phyloP scores from a whole-genome alignment of 2,888 invertebrate genomes.

The Sminthurinus aureus region DNA sequence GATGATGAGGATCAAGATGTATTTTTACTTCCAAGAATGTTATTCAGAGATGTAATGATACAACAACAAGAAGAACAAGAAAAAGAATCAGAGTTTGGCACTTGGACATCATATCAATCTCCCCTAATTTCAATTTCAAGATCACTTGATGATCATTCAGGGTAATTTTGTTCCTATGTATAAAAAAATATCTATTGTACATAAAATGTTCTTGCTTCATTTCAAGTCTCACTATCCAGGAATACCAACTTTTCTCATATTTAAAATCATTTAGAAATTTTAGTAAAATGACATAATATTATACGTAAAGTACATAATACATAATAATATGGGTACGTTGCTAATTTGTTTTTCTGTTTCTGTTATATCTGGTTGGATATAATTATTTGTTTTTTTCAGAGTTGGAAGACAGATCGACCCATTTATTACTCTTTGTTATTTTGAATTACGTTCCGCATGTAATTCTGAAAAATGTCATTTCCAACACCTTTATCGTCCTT shows the following conservation, averaged over 20 bases:
- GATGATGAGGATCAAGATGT: conserved; percentile 23
- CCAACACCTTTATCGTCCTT: conserved; percentile 33
- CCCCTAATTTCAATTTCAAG: conserved; percentile 31
- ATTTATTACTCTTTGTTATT: conserved; percentile 30
- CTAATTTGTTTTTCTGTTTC: not conserved
- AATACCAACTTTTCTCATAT: no score
- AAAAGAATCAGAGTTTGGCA: not conserved
- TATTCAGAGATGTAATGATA: conserved; percentile 29
- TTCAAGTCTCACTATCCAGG: not conserved
- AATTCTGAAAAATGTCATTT: conserved; percentile 28
- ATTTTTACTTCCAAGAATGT: conserved; percentile 31
- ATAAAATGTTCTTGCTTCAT: not conserved
- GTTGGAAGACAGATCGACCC: conserved; percentile 26
- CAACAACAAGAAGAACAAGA: not conserved
- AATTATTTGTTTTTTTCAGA: conserved; percentile 30
- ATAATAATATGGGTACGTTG: no score
- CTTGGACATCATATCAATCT: conserved; percentile 21
- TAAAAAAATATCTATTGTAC: not conserved
- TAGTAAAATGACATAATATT: no score
- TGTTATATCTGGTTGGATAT: conserved; percentile 13
- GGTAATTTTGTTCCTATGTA: not conserved
- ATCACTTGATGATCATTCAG: not conserved
- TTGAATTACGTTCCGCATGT: conserved; percentile 32
- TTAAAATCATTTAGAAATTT: no score
- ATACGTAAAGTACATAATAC: no score